Conservation (phyloP, 2,888 invertebrate genomes). For the Helleia helle region DNA sequence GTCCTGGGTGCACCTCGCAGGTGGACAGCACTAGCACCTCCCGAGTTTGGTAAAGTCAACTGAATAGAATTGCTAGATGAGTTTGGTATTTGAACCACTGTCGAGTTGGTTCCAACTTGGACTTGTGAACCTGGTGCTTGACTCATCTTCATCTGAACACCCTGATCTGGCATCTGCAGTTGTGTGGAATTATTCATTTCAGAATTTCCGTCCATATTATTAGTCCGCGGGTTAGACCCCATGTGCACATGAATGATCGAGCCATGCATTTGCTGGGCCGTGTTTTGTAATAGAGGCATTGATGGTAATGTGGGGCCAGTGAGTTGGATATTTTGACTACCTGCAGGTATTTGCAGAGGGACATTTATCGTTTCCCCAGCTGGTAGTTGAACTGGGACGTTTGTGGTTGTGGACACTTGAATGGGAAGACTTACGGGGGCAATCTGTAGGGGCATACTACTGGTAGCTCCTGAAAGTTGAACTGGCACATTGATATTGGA, state of each 20-base stretch:
- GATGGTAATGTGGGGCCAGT: slow-evolving; percentile 46
- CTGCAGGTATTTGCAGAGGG: slow-evolving; percentile 52
- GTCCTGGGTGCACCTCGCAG: slow-evolving; percentile 46
- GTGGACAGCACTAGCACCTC: slow-evolving; percentile 32
- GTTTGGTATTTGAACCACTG: slow-evolving; percentile 55
- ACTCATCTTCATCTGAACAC: slow-evolving; percentile 50
- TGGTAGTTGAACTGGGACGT: slow-evolving; percentile 56
- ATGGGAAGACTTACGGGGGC: slow-evolving; percentile 58
- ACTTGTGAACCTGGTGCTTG: slow-evolving; percentile 47
- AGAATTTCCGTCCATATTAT: slow-evolving; percentile 45
- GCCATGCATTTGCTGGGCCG: slow-evolving; percentile 48
- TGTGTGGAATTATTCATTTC: slow-evolving; percentile 53
- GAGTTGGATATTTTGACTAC: slow-evolving; percentile 54
- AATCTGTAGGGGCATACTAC: slow-evolving; percentile 53
- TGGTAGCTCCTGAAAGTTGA: slow-evolving; percentile 52
- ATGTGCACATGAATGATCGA: slow-evolving; percentile 65
- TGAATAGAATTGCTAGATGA: slow-evolving; percentile 54
- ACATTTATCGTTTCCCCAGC: slow-evolving; percentile 64
- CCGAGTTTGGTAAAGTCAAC: slow-evolving; percentile 34
- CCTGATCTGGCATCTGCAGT: slow-evolving; percentile 45
- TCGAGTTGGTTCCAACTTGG: slow-evolving; percentile 46
- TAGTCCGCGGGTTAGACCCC: slow-evolving; percentile 47
- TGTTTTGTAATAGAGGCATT: slow-evolving; percentile 56
- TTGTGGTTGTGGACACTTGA: slow-evolving; percentile 56
- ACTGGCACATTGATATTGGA: slow-evolving; percentile 65